Conservation (phyloP, 2,113 vertebrate species). For the Cercopithecus mona region DNA sequence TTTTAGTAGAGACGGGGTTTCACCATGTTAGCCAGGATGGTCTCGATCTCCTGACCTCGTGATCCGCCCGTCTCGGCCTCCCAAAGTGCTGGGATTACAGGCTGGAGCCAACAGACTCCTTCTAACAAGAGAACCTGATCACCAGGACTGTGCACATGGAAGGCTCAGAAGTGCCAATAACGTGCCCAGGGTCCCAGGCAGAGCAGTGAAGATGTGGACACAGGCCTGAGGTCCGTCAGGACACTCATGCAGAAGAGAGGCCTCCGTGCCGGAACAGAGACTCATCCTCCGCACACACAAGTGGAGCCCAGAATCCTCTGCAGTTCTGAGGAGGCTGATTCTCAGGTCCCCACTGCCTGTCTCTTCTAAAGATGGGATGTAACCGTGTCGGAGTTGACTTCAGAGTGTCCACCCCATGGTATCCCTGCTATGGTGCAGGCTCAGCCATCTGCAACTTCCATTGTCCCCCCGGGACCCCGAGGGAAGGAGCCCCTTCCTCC, state of each 20-base stretch:
- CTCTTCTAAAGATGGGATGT: accelerated
- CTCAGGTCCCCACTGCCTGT: accelerated
- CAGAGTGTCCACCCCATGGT: accelerated
- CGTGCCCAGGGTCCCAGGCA: accelerated
- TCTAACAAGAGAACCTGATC: accelerated
- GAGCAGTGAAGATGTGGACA: neutral
- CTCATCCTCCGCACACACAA: accelerated
- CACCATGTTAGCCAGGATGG: no score
- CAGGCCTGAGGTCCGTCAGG: neutral
- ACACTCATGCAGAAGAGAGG: accelerated
- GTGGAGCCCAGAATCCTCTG: accelerated
- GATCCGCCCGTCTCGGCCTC: accelerated
- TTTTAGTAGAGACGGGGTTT: no score
- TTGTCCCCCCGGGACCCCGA: neutral
- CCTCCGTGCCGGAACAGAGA: accelerated
- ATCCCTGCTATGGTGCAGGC: accelerated
- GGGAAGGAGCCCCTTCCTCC: neutral
- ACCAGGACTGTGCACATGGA: accelerated
- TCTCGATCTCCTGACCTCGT: no score
- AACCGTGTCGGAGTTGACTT: accelerated
- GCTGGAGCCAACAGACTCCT: no score
- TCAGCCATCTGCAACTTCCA: neutral
- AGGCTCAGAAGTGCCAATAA: neutral
- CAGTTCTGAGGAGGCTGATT: neutral
- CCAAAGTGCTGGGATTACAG: no score